Base-by-base conservation (phyloP, 1,140 invertebrate species). In the Diorhabda elongata region DNA sequence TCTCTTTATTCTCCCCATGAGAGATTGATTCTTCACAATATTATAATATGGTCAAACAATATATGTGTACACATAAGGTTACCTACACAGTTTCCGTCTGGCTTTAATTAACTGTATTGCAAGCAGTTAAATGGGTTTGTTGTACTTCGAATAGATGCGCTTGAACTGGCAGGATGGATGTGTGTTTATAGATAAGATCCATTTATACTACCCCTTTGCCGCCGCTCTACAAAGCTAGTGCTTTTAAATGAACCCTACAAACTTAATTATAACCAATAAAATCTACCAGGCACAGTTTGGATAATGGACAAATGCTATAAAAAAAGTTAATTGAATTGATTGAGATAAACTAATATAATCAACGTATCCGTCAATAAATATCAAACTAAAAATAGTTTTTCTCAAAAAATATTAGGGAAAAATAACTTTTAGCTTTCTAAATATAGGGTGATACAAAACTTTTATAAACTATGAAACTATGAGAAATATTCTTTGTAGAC, bases 211-310 rank as follows among this genome's bases (percentile, higher is more conserved):
- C 43, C 61, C 9, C 9, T 42, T 60, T 5, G 6, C 7, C 26
- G 26, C 26, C 26, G 26, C 47, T 52, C 47, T 6, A 52, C 47
- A 52, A 6, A 3, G 47, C 6, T 6, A 52, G 47, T 42, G 43
- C 61, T 62, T 44, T 44, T n/a, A 44, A 62, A 43, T 62, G 9
- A 42, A 43, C 41, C 43, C 61, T 62, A 42, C 42, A 7, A 62
- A 62, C 61, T 62, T 42, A 62, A 62, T 62, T 62, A 62, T 43
- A 62, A 42, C 43, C 43, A 44, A 62, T 62, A 62, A 62, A 62
- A 62, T 62, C 4, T 42, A 62, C 47, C 47, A n/a, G 47, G 47
- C 6, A 52, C 3, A 52, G 47, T 26, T 26, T 26, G 26, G 26
- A 26, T 26, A 26, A 26, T 26, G 26, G 26, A 26, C 26, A 26